Evolutionary conservation across 2,888 invertebrate species (phyloP).

Genomic region (Aleiodes alternator): DNA sequence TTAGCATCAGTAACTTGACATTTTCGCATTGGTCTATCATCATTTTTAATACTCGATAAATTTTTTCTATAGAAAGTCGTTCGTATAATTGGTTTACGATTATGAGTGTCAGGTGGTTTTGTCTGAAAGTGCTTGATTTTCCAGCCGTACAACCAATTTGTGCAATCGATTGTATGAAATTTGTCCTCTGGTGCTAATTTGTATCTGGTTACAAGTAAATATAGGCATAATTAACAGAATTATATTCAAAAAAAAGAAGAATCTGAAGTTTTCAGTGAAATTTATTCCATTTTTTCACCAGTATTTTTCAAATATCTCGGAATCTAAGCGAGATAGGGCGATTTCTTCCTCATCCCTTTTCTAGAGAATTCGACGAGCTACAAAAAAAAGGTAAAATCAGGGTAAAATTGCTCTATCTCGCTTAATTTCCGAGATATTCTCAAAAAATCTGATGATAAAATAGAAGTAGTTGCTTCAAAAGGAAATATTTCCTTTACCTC

Average conservation of each 20-base stretch:
- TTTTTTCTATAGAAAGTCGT: conserved; percentile 64
- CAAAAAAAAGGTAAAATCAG: too few species aligned
- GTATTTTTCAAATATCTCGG: neutral
- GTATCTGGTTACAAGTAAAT: conserved; percentile 54
- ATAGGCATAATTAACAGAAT: conserved; percentile 4
- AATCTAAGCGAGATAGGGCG: neutral
- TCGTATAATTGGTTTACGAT: conserved; percentile 58
- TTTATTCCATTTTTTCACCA: too few species aligned
- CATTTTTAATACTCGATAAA: conserved; percentile 61
- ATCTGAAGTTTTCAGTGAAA: too few species aligned
- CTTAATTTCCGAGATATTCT: too few species aligned
- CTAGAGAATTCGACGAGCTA: too few species aligned
- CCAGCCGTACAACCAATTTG: conserved; percentile 70
- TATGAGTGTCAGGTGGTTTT: conserved; percentile 54
- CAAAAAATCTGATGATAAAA: too few species aligned
- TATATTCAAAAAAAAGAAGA: conserved; percentile 3
- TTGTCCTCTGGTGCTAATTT: conserved; percentile 66
- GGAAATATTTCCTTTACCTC: conserved; percentile 58
- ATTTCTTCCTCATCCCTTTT: too few species aligned
- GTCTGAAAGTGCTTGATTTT: conserved; percentile 62
- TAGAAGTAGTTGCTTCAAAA: too few species aligned
- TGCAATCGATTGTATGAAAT: conserved; percentile 67
- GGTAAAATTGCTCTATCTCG: too few species aligned
- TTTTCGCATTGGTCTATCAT: conserved; percentile 51
- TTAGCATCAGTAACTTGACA: conserved; percentile 55